Percentiles rank a stretch among this genome's conserved stretches.
Evolutionary conservation across 2,888 invertebrate species (phyloP).

Genomic region (Papilio demoleus): DNA sequence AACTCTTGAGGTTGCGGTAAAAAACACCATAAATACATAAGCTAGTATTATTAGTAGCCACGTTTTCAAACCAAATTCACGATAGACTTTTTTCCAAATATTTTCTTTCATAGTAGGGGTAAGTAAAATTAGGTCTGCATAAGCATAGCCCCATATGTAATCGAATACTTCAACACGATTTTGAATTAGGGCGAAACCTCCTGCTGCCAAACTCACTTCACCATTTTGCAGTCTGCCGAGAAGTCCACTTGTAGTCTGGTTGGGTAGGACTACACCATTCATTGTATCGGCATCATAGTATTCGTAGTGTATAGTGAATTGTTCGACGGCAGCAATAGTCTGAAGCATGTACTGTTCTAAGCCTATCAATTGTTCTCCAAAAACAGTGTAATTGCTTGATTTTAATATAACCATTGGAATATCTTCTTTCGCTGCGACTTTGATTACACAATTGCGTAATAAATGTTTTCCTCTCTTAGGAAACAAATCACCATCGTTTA

Average conservation of each 20-base stretch:
- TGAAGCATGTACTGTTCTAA: conserved; percentile 62
- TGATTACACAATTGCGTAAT: conserved; percentile 56
- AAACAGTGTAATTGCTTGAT: conserved; percentile 49
- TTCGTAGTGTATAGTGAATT: conserved; percentile 52
- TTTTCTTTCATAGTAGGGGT: conserved; percentile 52
- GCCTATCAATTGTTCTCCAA: conserved; percentile 51
- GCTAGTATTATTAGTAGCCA: conserved; percentile 60
- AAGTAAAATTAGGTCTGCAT: conserved; percentile 53
- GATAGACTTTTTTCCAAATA: conserved; percentile 60
- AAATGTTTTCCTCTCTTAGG: conserved; percentile 43
- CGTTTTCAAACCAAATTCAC: conserved; percentile 54
- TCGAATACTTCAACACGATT: conserved; percentile 62
- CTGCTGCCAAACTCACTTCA: conserved; percentile 57
- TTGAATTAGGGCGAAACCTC: conserved; percentile 58
- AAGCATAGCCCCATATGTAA: conserved; percentile 61
- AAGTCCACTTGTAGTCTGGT: conserved; percentile 59
- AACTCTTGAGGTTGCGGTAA: conserved; percentile 43
- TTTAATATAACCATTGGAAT: conserved; percentile 55
- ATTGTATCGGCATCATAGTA: conserved; percentile 43
- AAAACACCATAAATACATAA: conserved; percentile 47
- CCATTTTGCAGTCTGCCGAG: conserved; percentile 53
- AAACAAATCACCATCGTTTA: conserved; percentile 45
- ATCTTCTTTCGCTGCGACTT: conserved; percentile 54
- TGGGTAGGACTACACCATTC: conserved; percentile 57
- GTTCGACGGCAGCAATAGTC: conserved; percentile 54